These are phyloP conservation scores for Plebejus anna DNA, from an alignment of 2,888 invertebrate genomes.

Conservation along the genomic window DNA sequence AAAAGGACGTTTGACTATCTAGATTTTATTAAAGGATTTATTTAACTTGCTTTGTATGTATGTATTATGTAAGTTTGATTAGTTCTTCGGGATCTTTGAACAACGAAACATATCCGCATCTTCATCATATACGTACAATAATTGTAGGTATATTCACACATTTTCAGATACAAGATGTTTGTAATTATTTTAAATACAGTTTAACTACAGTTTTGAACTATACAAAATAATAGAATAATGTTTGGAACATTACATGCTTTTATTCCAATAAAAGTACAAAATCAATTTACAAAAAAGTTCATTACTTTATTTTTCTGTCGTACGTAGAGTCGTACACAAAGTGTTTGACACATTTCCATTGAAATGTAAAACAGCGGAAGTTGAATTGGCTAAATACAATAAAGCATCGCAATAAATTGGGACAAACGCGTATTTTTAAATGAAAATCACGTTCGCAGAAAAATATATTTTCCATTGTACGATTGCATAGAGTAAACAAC, in stretches of 20 bases:
- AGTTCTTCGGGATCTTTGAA: too few species aligned
- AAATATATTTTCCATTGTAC: background rate
- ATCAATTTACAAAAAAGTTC: background rate
- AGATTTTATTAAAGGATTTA: background rate
- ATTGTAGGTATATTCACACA: too few species aligned
- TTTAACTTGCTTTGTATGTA: too few species aligned
- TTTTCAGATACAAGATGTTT: too few species aligned
- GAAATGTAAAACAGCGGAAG: background rate
- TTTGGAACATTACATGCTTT: too few species aligned
- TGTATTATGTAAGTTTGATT: too few species aligned
- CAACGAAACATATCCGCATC: too few species aligned
- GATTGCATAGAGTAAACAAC: background rate
- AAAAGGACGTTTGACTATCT: background rate
- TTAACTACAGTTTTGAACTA: too few species aligned
- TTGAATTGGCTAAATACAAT: constrained; percentile 17
- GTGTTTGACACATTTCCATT: background rate
- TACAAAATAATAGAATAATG: too few species aligned
- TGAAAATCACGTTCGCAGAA: background rate
- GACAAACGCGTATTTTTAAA: constrained; percentile 5
- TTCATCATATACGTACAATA: too few species aligned
- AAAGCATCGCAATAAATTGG: constrained; percentile 4
- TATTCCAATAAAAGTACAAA: too few species aligned
- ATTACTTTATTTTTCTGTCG: background rate
- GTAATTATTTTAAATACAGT: too few species aligned
- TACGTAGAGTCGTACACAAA: background rate